Evolutionary conservation across 1,140 invertebrate species (phyloP), one percentile per base, ranked within the genome.

Genomic region (Patella vulgata): DNA sequence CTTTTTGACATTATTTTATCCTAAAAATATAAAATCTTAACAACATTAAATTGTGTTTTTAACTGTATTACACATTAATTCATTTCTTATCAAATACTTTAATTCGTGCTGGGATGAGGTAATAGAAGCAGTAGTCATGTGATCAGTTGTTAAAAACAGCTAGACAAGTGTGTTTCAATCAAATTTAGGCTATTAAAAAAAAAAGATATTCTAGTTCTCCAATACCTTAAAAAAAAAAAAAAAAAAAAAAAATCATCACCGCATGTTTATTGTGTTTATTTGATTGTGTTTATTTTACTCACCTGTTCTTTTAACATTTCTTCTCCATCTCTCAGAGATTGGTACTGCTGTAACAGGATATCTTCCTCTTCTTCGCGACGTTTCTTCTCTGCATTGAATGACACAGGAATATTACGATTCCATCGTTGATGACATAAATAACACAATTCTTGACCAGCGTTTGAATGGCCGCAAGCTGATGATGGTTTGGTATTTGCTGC

Each of bases 371-470:
- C 70, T 46, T 84, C 81, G 25, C 78, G 62, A n/a, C 59, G 54
- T 43, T 71, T 68, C n/a, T 73, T 56, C 59, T 85, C 82, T 46
- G 83, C 82, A 9, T 70, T 57, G 52, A 85, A 83, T 1, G 76
- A 81, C 3, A 85, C 77, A 3, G 82, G 81, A 8, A 84, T 63
- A 61, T 85, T 85, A 21, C 79, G 60, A 17, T 74, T 65, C n/a
- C 70, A 72, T n/a, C 82, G 56, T 65, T 84, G 82, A 59, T 84
- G 82, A 64, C 83, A 85, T 12, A 85, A 68, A 59, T 84, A 84
- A 64, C 83, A 85, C 53, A 85, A 62, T 61, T 85, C 83, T 59
- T 85, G 83, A 4, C 82, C 82, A 40, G 81, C 78, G 47, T 75
- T 75, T 1, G 70, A 59, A 50, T 84, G 83, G n/a, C 73, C 78